Evolutionary conservation across 2,888 invertebrate species (phyloP).

Genomic region (Euzophera pinguis): DNA sequence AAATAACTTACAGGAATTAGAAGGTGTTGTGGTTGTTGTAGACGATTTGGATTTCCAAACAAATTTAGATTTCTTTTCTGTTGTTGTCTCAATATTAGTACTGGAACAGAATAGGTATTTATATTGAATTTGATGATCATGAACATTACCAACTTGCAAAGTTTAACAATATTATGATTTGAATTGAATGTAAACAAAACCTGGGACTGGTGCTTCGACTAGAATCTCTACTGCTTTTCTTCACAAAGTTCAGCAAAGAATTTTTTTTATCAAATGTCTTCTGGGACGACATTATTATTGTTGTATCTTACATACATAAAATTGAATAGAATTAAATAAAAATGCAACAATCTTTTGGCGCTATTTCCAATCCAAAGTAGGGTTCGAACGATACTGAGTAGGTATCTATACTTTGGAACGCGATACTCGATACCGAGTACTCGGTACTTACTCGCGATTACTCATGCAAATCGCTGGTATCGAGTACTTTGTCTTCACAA

Average conservation of each 20-base stretch:
- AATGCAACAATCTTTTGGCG: background rate
- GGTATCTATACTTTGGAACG: too few relatives aligned
- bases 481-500: too few relatives aligned
- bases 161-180: too few relatives aligned
- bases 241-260: constrained; percentile 48
- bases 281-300: constrained; percentile 33
- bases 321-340: background rate
- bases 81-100: constrained; percentile 30
- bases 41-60: constrained; percentile 52
- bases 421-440: too few relatives aligned
- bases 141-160: background rate
- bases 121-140: background rate
- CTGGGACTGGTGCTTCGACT: constrained; percentile 32
- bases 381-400: too few relatives aligned
- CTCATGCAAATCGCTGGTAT: too few relatives aligned
- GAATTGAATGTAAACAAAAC: constrained; percentile 18
- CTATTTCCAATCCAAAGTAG: too few relatives aligned
- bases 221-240: constrained; percentile 35
- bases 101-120: constrained; percentile 32
- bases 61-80: constrained; percentile 55
- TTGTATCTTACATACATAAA: too few relatives aligned
- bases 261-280: constrained; percentile 41
- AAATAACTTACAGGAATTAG: background rate
- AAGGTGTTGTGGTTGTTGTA: constrained; percentile 2
- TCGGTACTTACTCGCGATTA: too few relatives aligned